phyloP scores from a whole-genome alignment of 2,888 invertebrate genomes.

The Oconnorella tubifera region DNA sequence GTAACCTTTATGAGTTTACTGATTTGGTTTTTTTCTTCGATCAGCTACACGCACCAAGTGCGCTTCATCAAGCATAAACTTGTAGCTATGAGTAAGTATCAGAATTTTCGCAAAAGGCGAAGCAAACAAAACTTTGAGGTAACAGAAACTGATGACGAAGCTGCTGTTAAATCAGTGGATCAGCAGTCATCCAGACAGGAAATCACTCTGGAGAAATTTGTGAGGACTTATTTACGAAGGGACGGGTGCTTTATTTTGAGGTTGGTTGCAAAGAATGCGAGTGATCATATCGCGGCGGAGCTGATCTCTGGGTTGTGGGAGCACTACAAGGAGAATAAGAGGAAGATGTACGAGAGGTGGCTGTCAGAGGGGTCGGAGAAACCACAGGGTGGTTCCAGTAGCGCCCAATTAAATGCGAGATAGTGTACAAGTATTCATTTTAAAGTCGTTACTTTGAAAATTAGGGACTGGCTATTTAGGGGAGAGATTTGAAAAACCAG shows the following conservation, averaged over 20 bases:
- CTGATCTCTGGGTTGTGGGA: constrained; percentile 36
- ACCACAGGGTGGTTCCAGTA: too few relatives aligned
- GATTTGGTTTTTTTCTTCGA: constrained; percentile 40
- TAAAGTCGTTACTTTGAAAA: too few relatives aligned
- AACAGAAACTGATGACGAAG: neutral
- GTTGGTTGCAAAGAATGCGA: constrained; percentile 35
- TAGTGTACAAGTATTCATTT: too few relatives aligned
- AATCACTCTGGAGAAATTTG: constrained; percentile 25
- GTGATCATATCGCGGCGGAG: constrained; percentile 37
- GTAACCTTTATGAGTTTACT: constrained; percentile 44
- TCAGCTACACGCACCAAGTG: constrained; percentile 5
- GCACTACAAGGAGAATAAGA: constrained; percentile 20
- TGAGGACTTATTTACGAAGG: constrained; percentile 29
- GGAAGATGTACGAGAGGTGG: too few relatives aligned
- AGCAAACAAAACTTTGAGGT: neutral
- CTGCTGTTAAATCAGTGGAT: neutral
- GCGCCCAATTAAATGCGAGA: too few relatives aligned
- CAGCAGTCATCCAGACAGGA: neutral
- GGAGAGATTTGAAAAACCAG: too few relatives aligned
- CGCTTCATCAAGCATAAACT: constrained; percentile 7
- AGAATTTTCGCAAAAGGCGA: neutral
- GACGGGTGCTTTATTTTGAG: constrained; percentile 36
- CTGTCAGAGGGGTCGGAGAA: too few relatives aligned
- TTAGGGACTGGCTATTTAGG: too few relatives aligned
- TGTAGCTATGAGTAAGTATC: constrained; percentile 10